phyloP scores from a whole-genome alignment of 92 coral and sea anemone species.

The Meandrina meandrites region DNA sequence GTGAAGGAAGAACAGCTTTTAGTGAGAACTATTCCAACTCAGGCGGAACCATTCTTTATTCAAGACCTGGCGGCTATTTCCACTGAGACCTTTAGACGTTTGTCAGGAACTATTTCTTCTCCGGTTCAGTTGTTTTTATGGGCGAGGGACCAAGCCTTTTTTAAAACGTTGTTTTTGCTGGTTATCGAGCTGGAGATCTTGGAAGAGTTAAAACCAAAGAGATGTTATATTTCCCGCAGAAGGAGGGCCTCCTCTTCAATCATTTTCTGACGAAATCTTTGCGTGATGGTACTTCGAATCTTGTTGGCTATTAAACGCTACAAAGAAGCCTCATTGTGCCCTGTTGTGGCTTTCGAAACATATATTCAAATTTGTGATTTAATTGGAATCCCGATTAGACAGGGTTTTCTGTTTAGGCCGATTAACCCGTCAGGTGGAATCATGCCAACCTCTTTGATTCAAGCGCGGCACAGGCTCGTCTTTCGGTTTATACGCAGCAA shows the following conservation, averaged over 20 bases:
- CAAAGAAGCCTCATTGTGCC: slow-evolving; percentile 30
- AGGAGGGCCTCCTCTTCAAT: slow-evolving; percentile 16
- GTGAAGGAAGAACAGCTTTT: slow-evolving; percentile 9
- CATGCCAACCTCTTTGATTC: slow-evolving; percentile 9
- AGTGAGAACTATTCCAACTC: not conserved
- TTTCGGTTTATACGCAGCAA: slow-evolving; percentile 22
- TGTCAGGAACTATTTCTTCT: not conserved
- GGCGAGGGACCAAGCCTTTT: not conserved
- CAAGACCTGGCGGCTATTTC: no score
- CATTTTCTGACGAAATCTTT: no score
- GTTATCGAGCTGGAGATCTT: no score
- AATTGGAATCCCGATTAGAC: slow-evolving; percentile 13
- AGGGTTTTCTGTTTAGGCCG: slow-evolving; percentile 39
- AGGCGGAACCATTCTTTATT: no score
- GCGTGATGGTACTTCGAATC: slow-evolving; percentile 34
- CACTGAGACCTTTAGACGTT: no score
- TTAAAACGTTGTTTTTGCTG: not conserved
- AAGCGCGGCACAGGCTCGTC: slow-evolving; percentile 23
- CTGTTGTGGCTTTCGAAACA: slow-evolving; percentile 40
- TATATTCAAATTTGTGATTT: slow-evolving; percentile 24
- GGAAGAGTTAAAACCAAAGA: not conserved
- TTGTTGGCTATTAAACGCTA: slow-evolving; percentile 35
- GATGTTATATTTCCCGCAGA: slow-evolving; percentile 6
- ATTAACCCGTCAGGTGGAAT: slow-evolving; percentile 28
- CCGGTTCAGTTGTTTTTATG: no score